Conservation (phyloP, 2,113 vertebrate species). For the Brevimyrus niger region DNA sequence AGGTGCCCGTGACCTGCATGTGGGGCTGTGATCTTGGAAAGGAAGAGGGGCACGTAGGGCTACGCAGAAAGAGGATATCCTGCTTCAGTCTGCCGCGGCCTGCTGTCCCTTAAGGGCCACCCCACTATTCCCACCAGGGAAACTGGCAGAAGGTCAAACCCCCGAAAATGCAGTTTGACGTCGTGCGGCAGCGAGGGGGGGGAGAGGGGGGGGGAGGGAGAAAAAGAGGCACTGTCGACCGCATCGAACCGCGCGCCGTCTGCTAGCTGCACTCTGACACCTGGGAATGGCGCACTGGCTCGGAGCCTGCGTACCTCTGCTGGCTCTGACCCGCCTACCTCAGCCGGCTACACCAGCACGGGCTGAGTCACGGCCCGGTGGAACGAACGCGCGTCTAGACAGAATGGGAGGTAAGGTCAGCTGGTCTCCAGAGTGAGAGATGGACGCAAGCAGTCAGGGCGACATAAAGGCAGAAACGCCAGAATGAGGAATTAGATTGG, state of each 20-base stretch:
- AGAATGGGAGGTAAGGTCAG: neutral
- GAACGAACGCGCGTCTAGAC: neutral
- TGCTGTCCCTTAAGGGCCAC: slow-evolving; percentile 22
- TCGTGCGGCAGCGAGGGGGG: slow-evolving; percentile 12
- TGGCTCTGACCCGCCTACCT: neutral
- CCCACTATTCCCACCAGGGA: slow-evolving; percentile 50
- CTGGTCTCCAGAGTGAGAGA: neutral
- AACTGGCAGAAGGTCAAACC: slow-evolving; percentile 49
- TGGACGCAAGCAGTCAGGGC: neutral
- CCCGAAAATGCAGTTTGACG: slow-evolving; percentile 41
- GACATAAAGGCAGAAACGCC: neutral
- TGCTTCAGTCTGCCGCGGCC: slow-evolving; percentile 1
- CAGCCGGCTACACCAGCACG: neutral
- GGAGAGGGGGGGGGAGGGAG: neutral
- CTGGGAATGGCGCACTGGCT: neutral
- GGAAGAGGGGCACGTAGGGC: slow-evolving; percentile 5
- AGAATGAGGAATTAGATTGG: neutral
- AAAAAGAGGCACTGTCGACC: neutral
- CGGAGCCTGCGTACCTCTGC: too few relatives aligned
- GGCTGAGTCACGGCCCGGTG: neutral
- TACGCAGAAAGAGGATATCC: slow-evolving; percentile 13
- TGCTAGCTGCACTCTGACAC: neutral
- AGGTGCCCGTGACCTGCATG: neutral
- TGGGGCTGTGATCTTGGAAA: neutral
- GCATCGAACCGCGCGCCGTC: neutral